These are phyloP conservation scores for Maccullochella peelii DNA, from an alignment of 2,113 vertebrate genomes.

Conservation along the genomic window DNA sequence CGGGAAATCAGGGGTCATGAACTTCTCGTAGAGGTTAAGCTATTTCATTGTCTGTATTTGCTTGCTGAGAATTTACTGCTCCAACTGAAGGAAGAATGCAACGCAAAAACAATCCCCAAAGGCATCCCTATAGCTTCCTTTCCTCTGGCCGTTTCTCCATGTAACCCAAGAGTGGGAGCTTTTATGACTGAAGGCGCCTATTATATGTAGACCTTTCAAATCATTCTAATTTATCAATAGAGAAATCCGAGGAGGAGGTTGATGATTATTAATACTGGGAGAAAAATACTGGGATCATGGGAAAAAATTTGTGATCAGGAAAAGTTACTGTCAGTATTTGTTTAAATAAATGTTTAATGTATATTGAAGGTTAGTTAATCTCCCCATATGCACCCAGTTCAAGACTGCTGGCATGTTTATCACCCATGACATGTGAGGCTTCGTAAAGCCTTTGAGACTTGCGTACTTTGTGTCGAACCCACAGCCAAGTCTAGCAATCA, in stretches of 20 bases:
- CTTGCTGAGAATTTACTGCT: constrained; percentile 49
- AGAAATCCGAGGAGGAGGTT: constrained; percentile 40
- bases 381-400: constrained; percentile 5
- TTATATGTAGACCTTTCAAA: constrained; percentile 5
- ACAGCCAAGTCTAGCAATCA: constrained; percentile 17
- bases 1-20: constrained; percentile 45
- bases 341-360: constrained; percentile 38
- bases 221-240: constrained; percentile 8
- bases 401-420: constrained; percentile 40
- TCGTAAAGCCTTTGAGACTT: constrained; percentile 22
- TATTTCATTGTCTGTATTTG: constrained; percentile 51
- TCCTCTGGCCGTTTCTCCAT: constrained; percentile 7
- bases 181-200: constrained; percentile 44
- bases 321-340: constrained; percentile 27
- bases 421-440: constrained; percentile 33
- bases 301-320: constrained; percentile 27
- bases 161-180: constrained; percentile 46
- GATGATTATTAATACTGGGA: constrained; percentile 39
- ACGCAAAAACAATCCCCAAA: constrained; percentile 25
- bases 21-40: constrained; percentile 52
- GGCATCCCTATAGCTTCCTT: constrained; percentile 1
- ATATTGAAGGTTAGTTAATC: constrained; percentile 54
- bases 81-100: constrained; percentile 32
- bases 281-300: background rate
- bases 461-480: background rate